Evolutionary conservation across 1,140 invertebrate genomes (phyloP).

Genomic region (Saccostrea glomerata): DNA sequence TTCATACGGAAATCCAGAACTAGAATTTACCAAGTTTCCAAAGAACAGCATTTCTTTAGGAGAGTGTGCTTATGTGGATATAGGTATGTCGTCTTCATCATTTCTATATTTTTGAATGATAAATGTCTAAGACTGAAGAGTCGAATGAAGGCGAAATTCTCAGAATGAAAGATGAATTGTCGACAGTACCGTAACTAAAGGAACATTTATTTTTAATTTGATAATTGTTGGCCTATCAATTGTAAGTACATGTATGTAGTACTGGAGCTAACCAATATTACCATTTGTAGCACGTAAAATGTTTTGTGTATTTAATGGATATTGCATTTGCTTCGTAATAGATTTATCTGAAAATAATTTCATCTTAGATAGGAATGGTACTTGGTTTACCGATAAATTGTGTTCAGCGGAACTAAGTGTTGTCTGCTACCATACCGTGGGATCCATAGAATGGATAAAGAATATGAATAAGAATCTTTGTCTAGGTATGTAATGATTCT

Average conservation of each 20-base stretch:
- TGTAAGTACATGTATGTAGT: too few relatives aligned
- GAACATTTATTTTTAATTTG: too few relatives aligned
- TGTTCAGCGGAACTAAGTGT: background rate
- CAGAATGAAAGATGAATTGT: too few relatives aligned
- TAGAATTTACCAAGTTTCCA: background rate
- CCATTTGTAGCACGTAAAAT: too few relatives aligned
- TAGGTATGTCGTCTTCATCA: background rate
- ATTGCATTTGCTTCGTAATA: too few relatives aligned
- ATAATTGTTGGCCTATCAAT: too few relatives aligned
- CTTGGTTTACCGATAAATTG: background rate
- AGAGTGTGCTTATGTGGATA: conserved; percentile 3
- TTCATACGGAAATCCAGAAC: background rate
- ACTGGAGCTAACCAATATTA: too few relatives aligned
- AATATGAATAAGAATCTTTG: background rate
- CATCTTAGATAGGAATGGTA: background rate
- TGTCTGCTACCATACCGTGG: background rate
- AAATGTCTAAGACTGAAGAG: too few relatives aligned
- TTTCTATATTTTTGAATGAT: too few relatives aligned
- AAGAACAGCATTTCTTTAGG: background rate
- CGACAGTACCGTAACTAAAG: too few relatives aligned
- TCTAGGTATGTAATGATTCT: background rate
- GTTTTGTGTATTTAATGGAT: too few relatives aligned
- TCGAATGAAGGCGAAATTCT: too few relatives aligned
- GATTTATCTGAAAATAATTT: background rate
- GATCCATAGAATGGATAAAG: background rate